A percentile compares a stretch with the other conserved stretches of the same genome.
Conservation (phyloP, 2,797 vertebrate species). For the Sphaeramia orbicularis region DNA sequence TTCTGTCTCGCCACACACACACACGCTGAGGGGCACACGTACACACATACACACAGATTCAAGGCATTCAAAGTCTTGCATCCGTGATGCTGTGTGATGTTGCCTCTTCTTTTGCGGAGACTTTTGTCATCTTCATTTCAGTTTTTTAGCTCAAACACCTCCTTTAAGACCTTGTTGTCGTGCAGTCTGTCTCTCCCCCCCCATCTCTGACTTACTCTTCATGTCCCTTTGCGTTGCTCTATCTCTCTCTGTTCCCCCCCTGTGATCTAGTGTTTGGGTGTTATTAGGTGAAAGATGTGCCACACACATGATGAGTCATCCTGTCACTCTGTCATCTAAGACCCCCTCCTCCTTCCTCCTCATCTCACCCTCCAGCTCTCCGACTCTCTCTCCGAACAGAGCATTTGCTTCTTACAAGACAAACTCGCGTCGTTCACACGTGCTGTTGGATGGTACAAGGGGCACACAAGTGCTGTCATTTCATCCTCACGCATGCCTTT, state of each 20-base stretch:
- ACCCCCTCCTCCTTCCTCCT: background rate
- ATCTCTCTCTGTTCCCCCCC: constrained; percentile 13
- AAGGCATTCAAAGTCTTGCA: constrained; percentile 43
- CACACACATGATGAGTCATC: constrained; percentile 62
- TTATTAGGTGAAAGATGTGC: constrained; percentile 72
- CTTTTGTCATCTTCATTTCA: constrained; percentile 69
- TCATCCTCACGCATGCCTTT: constrained; percentile 12
- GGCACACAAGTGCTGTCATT: constrained; percentile 44
- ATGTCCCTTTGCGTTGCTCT: constrained; percentile 44
- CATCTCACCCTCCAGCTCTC: constrained; percentile 5
- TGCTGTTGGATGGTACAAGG: constrained; percentile 23
- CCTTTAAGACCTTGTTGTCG: constrained; percentile 58
- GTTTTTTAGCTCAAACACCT: constrained; percentile 58
- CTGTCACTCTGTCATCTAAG: constrained; percentile 66
- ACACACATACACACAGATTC: constrained; percentile 10
- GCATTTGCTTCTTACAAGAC: constrained; percentile 26
- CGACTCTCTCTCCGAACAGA: constrained; percentile 4
- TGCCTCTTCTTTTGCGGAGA: constrained; percentile 34
- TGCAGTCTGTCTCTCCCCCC: constrained; percentile 51
- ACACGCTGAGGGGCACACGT: constrained; percentile 15
- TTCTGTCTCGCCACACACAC: constrained; percentile 11
- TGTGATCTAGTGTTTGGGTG: constrained; percentile 65
- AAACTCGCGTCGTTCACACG: constrained; percentile 28
- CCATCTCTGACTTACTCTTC: constrained; percentile 41
- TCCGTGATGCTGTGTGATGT: constrained; percentile 52